Conservation (phyloP, 2,113 vertebrate species). For the Gambusia holbrooki region DNA sequence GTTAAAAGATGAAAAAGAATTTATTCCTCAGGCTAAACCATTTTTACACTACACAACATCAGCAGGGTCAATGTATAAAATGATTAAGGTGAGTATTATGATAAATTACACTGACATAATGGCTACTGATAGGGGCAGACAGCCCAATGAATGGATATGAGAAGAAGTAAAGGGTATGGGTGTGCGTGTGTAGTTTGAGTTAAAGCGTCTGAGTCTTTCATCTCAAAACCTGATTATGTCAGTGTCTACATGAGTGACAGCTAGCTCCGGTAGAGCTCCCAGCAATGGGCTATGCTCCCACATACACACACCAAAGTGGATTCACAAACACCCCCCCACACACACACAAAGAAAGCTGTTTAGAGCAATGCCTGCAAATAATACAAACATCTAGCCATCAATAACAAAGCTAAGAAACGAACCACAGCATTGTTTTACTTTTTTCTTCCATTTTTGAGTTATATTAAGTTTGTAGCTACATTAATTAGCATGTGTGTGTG, state of each 20-base stretch:
- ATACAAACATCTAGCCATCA: constrained; percentile 22
- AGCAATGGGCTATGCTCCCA: constrained; percentile 61
- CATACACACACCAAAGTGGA: constrained; percentile 35
- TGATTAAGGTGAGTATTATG: constrained; percentile 49
- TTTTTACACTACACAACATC: not conserved
- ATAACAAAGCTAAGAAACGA: constrained; percentile 3
- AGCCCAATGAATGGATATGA: constrained; percentile 47
- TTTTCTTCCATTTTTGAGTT: constrained; percentile 31
- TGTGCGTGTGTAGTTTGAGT: constrained; percentile 16
- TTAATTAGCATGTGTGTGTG: constrained; percentile 16
- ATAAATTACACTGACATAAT: constrained; percentile 45
- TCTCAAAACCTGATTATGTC: constrained; percentile 61
- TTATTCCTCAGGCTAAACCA: constrained; percentile 16
- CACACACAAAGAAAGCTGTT: constrained; percentile 5
- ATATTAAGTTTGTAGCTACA: constrained; percentile 38
- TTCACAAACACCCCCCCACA: not conserved
- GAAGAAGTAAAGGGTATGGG: constrained; percentile 36
- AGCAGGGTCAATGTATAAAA: constrained; percentile 29
- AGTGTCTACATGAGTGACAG: constrained; percentile 66
- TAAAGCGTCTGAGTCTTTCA: constrained; percentile 56
- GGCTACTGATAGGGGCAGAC: constrained; percentile 54
- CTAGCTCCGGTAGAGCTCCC: constrained; percentile 64
- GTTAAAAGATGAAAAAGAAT: not conserved
- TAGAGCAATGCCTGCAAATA: constrained; percentile 26
- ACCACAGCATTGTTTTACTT: constrained; percentile 4